Percentiles rank a stretch among this genome's conserved stretches.
These are phyloP conservation scores for Ictidomys tridecemlineatus DNA, from an alignment of 2,113 vertebrate species.

Conservation along the genomic window DNA sequence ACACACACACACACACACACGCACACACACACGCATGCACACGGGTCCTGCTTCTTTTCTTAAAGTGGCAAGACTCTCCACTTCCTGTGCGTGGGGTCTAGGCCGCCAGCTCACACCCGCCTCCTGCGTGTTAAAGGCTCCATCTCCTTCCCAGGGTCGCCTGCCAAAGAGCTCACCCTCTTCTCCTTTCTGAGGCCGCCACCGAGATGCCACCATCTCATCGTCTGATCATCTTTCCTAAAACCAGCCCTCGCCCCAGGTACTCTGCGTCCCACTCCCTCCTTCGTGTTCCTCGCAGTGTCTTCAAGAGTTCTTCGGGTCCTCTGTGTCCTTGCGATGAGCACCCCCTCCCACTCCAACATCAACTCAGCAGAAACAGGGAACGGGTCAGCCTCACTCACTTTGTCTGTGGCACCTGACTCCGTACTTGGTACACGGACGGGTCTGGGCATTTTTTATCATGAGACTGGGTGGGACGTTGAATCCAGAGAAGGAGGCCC, in stretches of 20 bases:
- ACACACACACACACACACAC: no score
- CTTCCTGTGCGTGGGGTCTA: not conserved
- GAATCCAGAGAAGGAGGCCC: not conserved
- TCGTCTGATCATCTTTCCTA: not conserved
- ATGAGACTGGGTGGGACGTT: not conserved
- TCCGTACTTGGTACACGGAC: not conserved
- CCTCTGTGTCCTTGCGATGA: not conserved
- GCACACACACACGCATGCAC: no score
- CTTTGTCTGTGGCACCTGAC: not conserved
- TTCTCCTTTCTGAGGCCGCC: not conserved
- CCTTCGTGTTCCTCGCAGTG: rapidly evolving
- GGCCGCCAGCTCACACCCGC: not conserved
- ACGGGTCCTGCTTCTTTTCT: not conserved
- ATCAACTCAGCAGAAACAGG: not conserved
- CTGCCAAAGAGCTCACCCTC: not conserved
- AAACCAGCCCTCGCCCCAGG: not conserved
- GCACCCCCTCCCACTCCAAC: not conserved
- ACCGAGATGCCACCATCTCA: not conserved
- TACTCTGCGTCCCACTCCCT: not conserved
- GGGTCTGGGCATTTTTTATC: not conserved
- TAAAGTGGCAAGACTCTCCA: not conserved
- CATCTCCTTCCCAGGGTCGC: no score
- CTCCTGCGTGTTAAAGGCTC: not conserved
- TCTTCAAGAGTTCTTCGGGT: not conserved
- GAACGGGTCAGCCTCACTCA: not conserved